Evolutionary conservation across 2,888 invertebrate species (phyloP), one percentile per base, ranked within the genome.

Genomic region (Pammene fasciana): DNA sequence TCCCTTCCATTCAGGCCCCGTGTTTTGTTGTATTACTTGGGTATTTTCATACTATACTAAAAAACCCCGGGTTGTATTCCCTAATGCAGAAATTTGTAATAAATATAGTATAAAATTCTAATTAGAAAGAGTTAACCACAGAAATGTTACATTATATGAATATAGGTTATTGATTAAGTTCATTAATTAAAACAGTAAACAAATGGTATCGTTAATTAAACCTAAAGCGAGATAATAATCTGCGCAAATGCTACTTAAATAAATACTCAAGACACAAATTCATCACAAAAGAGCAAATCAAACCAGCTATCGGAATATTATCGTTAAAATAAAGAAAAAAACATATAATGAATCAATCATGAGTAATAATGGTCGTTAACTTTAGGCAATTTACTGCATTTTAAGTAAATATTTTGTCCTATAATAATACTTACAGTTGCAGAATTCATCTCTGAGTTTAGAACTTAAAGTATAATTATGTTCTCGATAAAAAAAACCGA

Each of bases 381-480:
- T 59, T 34, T 41, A 18, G 59, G 46, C 48, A 60, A 60, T 55
- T 46, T n/a, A 46, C 46, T 59, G 65, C 38, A 54, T 52, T 34
- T 41, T 9, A 11, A 55, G 10, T 38, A 26, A 36, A 16, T 1
- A 5, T 18, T 45, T 65, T 54, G 38, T 41, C 46, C 9, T 55
- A 26, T 64, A 48, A 41, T 55, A 64, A 70, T 74, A 87, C 91
- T 89, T 81, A 92, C 93, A 50, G 92, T 92, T 64, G 92, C 93
- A 34, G 93, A 92, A 78, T 88, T 91, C 92, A 93, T 93, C 61
- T 79, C 86, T 70, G 84, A 78, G 74, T 14, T 43, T 59, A 14
- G 14, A 18, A 26, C n/a, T 26, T 36, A 8, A 45, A 5, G 11
- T 7, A 11, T 48, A 5, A 56, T 16, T 45, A 11, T 34, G 16